A percentile compares a stretch with the other conserved stretches of the same genome.
Evolutionary conservation across 2,113 vertebrate species (phyloP).

Genomic region (Porphyrio hochstetteri): DNA sequence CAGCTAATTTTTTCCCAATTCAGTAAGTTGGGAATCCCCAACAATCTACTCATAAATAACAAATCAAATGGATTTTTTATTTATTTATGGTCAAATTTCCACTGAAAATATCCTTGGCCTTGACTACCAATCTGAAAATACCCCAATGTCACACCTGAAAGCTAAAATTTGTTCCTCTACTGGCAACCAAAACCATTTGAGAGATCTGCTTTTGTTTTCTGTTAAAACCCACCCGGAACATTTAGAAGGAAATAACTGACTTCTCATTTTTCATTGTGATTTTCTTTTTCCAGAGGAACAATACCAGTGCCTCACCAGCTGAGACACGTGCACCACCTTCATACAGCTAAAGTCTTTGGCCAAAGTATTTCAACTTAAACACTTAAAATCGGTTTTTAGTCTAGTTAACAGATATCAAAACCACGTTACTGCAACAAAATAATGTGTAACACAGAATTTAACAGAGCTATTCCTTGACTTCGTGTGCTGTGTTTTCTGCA

Average conservation of each 20-base stretch:
- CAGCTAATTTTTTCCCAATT: background rate
- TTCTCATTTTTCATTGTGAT: background rate
- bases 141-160: background rate
- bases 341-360: background rate
- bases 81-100: background rate
- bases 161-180: background rate
- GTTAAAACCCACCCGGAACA: background rate
- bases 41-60: background rate
- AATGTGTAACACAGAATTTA: background rate
- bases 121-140: background rate
- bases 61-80: background rate
- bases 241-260: background rate
- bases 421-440: background rate
- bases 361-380: background rate
- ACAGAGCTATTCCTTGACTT: background rate
- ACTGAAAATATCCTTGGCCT: background rate
- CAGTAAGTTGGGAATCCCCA: background rate
- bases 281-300: background rate
- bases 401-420: background rate
- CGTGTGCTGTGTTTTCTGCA: accelerated
- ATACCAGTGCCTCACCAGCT: background rate
- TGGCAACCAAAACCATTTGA: background rate
- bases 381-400: background rate
- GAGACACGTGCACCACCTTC: background rate
- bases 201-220: background rate